These are phyloP conservation scores for Sarcophaga bullata DNA, from an alignment of 1,140 invertebrate species.

Conservation along the genomic window DNA sequence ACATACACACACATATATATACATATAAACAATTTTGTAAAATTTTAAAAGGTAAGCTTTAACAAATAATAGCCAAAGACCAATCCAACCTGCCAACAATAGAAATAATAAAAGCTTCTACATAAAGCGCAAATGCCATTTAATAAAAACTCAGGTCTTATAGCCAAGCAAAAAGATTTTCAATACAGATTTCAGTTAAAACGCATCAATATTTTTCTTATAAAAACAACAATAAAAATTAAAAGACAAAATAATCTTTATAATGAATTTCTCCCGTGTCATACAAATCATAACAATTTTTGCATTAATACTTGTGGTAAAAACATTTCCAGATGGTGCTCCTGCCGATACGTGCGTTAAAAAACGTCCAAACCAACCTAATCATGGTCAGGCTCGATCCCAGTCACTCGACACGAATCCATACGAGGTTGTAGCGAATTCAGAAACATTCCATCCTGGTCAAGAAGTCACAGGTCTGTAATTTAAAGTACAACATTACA, in stretches of 20 bases:
- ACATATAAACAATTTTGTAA: neutral
- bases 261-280: neutral
- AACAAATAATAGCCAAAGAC: neutral
- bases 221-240: neutral
- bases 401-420: constrained; percentile 73
- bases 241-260: too few species aligned
- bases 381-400: constrained; percentile 75
- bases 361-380: constrained; percentile 76
- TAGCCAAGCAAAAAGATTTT: constrained; percentile 31
- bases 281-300: neutral
- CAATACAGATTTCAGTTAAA: constrained; percentile 31
- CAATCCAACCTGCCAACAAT: neutral
- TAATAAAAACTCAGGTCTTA: constrained; percentile 22
- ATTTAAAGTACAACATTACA: neutral
- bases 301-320: neutral
- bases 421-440: constrained; percentile 73
- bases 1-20: neutral
- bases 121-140: neutral
- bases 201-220: neutral
- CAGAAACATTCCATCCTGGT: constrained; percentile 72
- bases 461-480: constrained; percentile 68
- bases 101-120: neutral
- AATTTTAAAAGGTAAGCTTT: neutral
- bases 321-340: constrained; percentile 77
- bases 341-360: constrained; percentile 82